These are phyloP conservation scores for Parauchenoglanis ngamensis DNA, from an alignment of 2,797 vertebrate species.

Conservation along the genomic window DNA sequence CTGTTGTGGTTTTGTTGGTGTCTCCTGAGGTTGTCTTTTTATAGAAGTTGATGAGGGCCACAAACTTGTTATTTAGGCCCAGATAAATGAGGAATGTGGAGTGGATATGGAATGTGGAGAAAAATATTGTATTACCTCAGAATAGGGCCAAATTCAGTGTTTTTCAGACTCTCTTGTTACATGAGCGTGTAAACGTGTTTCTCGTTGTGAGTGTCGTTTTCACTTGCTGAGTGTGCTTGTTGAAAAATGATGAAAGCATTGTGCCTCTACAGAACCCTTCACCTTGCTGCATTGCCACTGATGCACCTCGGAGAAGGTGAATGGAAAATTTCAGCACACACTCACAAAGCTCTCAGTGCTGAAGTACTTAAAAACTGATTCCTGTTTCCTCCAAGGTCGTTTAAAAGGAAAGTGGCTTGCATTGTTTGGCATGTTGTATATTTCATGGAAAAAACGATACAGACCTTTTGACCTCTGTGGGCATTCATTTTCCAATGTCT, in stretches of 20 bases:
- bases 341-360: slow-evolving; percentile 55
- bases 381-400: slow-evolving; percentile 61
- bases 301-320: slow-evolving; percentile 48
- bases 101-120: not conserved
- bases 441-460: slow-evolving; percentile 48
- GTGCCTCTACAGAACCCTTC: slow-evolving; percentile 14
- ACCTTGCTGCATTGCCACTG: slow-evolving; percentile 57
- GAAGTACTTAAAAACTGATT: slow-evolving; percentile 68
- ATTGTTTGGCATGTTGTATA: slow-evolving; percentile 48
- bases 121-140: not conserved
- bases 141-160: not conserved
- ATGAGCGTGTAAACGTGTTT: not conserved
- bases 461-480: slow-evolving; percentile 54
- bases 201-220: not conserved
- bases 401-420: slow-evolving; percentile 47
- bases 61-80: no score
- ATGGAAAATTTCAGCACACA: slow-evolving; percentile 60
- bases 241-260: slow-evolving; percentile 15
- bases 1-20: no score
- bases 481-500: not conserved
- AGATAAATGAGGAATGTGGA: not conserved
- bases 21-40: no score
- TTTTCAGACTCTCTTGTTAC: not conserved
- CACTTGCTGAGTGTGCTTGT: slow-evolving; percentile 1
- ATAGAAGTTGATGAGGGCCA: no score